Evolutionary conservation across 2,113 vertebrate genomes (phyloP).

Genomic region (Butorides virescens): DNA sequence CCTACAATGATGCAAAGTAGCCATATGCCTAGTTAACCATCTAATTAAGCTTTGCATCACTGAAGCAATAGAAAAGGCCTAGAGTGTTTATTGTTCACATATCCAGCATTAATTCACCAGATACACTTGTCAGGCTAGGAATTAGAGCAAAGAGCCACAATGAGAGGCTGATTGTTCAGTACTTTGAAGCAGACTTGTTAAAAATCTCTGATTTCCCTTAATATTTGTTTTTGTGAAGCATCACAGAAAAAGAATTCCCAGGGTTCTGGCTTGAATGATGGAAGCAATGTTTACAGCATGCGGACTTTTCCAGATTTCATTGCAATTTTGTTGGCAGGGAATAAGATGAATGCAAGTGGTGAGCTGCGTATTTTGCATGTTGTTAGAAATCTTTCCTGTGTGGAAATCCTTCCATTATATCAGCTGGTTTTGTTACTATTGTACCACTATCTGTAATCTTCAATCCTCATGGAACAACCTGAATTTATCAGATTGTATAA

Average conservation of each 20-base stretch:
- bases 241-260: not conserved
- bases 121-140: slow-evolving; percentile 2
- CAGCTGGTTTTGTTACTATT: not conserved
- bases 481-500: not conserved
- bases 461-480: not conserved
- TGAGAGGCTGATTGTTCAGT: not conserved
- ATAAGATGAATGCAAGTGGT: not conserved
- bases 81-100: slow-evolving; percentile 24
- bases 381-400: not conserved
- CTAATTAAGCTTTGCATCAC: slow-evolving; percentile 42
- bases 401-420: not conserved
- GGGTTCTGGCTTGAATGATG: not conserved
- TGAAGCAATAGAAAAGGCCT: slow-evolving; percentile 16
- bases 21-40: slow-evolving; percentile 30
- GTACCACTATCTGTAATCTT: not conserved
- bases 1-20: slow-evolving; percentile 40
- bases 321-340: not conserved
- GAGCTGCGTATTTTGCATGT: not conserved
- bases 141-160: not conserved
- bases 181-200: not conserved
- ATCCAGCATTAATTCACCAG: slow-evolving; percentile 37
- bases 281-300: not conserved
- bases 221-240: not conserved
- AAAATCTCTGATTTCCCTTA: not conserved
- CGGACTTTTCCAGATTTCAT: not conserved